These are phyloP conservation scores for Psittacula cyanocephala DNA, from an alignment of 2,113 vertebrate species.

Conservation along the genomic window DNA sequence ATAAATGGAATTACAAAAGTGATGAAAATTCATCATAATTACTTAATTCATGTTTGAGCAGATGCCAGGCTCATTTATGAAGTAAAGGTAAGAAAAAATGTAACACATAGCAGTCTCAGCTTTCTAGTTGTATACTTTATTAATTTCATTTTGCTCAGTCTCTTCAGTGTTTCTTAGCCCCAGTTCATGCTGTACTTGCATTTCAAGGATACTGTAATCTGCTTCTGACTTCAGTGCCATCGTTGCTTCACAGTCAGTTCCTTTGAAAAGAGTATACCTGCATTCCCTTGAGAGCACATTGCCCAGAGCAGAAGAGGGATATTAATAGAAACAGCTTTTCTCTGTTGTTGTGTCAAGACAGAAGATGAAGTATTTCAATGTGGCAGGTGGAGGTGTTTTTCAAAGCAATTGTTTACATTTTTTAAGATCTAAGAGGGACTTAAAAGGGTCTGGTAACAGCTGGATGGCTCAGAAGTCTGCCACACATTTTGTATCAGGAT, in stretches of 20 bases:
- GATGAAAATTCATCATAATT: constrained; percentile 31
- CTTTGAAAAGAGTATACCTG: background rate
- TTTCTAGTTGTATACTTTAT: background rate
- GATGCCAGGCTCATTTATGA: background rate
- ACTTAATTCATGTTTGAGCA: constrained; percentile 12
- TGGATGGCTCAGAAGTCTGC: background rate
- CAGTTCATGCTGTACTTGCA: background rate
- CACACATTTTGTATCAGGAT: background rate
- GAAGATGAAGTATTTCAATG: background rate
- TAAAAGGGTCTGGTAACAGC: background rate
- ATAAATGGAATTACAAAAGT: background rate
- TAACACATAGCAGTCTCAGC: background rate
- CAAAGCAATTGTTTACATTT: constrained; percentile 12
- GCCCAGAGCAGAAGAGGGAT: background rate
- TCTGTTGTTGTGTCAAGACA: background rate
- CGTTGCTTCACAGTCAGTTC: background rate
- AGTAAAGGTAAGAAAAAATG: constrained; percentile 8
- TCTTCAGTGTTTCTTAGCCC: background rate
- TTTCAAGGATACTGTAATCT: background rate
- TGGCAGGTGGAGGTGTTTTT: constrained; percentile 24
- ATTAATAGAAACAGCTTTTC: constrained; percentile 33
- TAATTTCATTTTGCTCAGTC: background rate
- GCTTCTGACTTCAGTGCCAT: background rate
- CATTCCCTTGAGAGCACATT: background rate
- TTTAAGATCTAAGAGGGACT: background rate